Evolutionary conservation across 2,113 vertebrate genomes (phyloP).

Genomic region (Larimichthys crocea): DNA sequence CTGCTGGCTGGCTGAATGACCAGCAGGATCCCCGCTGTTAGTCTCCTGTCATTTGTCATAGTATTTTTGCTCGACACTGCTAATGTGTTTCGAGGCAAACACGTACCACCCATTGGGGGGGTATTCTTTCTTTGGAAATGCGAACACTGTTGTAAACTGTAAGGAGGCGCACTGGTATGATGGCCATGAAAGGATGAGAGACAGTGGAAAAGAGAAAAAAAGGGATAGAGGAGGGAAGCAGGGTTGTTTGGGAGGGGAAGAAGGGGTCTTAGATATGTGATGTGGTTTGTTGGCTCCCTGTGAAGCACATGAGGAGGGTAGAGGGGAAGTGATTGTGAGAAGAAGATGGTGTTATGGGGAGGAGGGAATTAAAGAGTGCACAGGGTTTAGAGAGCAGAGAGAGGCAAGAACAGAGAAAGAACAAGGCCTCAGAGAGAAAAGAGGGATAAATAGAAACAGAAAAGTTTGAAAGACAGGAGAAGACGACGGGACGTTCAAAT

Average conservation of each 20-base stretch:
- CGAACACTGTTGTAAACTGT: slow-evolving; percentile 45
- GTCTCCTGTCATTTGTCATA: slow-evolving; percentile 72
- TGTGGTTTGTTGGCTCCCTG: slow-evolving; percentile 58
- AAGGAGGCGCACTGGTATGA: slow-evolving; percentile 36
- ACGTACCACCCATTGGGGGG: slow-evolving; percentile 49
- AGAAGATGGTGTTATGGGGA: slow-evolving; percentile 47
- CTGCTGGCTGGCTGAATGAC: slow-evolving; percentile 61
- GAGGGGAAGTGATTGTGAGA: slow-evolving; percentile 47
- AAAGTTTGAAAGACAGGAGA: slow-evolving; percentile 31
- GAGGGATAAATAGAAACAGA: slow-evolving; percentile 49
- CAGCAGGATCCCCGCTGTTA: slow-evolving; percentile 64
- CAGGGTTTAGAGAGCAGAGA: slow-evolving; percentile 23
- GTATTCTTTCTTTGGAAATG: slow-evolving; percentile 52
- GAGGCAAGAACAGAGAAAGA: slow-evolving; percentile 11
- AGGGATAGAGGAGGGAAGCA: slow-evolving; percentile 6
- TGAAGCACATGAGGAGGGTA: slow-evolving; percentile 49
- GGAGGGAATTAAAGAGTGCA: slow-evolving; percentile 52
- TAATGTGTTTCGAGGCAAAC: slow-evolving; percentile 72
- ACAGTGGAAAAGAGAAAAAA: slow-evolving; percentile 36
- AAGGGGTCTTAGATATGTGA: slow-evolving; percentile 47
- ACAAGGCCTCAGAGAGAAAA: slow-evolving; percentile 21
- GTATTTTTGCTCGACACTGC: slow-evolving; percentile 64
- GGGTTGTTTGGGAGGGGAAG: slow-evolving; percentile 19
- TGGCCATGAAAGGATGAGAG: slow-evolving; percentile 46
- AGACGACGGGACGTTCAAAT: slow-evolving; percentile 32